A percentile compares a stretch with the other conserved stretches of the same genome.
Conservation (phyloP, 2,888 invertebrate species). For the Stenchaetothrips biformis region DNA sequence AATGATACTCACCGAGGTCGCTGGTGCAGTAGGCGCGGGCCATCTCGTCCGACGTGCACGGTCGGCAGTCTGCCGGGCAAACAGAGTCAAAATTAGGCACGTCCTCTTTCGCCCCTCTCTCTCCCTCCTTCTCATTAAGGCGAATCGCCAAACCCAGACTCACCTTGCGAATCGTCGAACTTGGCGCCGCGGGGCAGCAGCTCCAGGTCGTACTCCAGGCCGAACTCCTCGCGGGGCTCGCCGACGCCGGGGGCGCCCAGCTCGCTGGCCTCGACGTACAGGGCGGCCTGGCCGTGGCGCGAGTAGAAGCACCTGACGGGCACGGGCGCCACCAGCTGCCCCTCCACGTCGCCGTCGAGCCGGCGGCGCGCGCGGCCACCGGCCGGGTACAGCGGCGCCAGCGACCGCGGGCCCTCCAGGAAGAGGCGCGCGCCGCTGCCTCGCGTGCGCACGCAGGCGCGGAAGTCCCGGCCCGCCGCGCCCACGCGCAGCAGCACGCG, state of each 20-base stretch:
- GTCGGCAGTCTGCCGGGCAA: constrained; percentile 61
- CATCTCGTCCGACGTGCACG: constrained; percentile 68
- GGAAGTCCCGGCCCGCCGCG: constrained; percentile 58
- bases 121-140: too few species aligned
- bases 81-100: constrained; percentile 26
- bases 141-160: too few species aligned
- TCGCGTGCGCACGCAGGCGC: constrained; percentile 61
- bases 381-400: constrained; percentile 54
- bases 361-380: constrained; percentile 46
- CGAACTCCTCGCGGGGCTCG: constrained; percentile 48
- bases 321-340: constrained; percentile 22
- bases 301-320: constrained; percentile 58
- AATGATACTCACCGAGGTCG: constrained; percentile 51
- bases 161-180: constrained; percentile 59
- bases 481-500: constrained; percentile 59
- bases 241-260: constrained; percentile 34
- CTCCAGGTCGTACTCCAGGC: constrained; percentile 59
- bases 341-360: neutral
- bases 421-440: constrained; percentile 53
- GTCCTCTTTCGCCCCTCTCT: too few species aligned
- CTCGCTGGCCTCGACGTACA: constrained; percentile 58
- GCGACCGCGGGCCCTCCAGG: constrained; percentile 58
- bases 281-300: constrained; percentile 57
- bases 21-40: constrained; percentile 74
- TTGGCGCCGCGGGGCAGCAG: constrained; percentile 51